Conservation (phyloP, 1,140 invertebrate genomes). For the Atta colombica region DNA sequence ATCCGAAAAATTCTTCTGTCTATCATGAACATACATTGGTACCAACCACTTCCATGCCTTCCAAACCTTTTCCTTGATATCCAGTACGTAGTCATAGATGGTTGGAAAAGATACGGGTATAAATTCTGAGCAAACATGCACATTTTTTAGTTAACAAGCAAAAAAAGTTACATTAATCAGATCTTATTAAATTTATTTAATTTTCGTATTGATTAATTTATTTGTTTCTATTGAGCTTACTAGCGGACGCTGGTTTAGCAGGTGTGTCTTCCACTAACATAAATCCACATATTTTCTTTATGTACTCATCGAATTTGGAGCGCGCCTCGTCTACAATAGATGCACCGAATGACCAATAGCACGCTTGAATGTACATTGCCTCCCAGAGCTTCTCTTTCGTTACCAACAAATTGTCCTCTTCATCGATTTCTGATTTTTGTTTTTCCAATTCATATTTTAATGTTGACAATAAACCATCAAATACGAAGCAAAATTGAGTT, state of each 20-base stretch:
- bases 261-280: conserved; percentile 89
- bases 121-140: conserved; percentile 86
- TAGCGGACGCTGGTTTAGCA: conserved; percentile 89
- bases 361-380: conserved; percentile 87
- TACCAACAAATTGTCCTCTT: conserved; percentile 46
- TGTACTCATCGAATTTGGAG: conserved; percentile 91
- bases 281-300: conserved; percentile 92
- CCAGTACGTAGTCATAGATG: conserved; percentile 94
- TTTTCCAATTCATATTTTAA: conserved; percentile 80
- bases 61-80: conserved; percentile 91
- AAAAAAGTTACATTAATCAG: neutral
- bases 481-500: conserved; percentile 93
- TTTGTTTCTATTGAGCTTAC: conserved; percentile 81
- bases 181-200: conserved; percentile 15
- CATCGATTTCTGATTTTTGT: conserved; percentile 53
- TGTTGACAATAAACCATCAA: conserved; percentile 89
- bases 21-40: conserved; percentile 91
- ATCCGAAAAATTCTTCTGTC: conserved; percentile 90
- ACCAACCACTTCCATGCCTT: conserved; percentile 94
- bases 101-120: conserved; percentile 90
- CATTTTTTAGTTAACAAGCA: neutral
- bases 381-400: conserved; percentile 79
- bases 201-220: neutral
- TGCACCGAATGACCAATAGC: conserved; percentile 95
- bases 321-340: conserved; percentile 90